phyloP scores from a whole-genome alignment of 2,797 vertebrate genomes.

The Acipenser transmontanus region DNA sequence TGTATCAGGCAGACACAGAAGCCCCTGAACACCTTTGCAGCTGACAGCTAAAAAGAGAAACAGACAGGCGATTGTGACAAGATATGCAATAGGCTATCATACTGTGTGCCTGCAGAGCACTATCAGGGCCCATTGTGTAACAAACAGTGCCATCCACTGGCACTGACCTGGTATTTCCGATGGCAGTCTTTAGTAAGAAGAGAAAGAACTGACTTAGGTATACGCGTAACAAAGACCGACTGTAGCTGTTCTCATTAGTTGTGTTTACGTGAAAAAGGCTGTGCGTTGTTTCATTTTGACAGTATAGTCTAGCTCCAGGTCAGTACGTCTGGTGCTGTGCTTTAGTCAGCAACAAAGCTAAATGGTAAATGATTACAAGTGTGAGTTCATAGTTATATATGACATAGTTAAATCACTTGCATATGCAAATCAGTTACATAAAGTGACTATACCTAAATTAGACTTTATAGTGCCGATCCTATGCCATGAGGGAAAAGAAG shows the following conservation, averaged over 20 bases:
- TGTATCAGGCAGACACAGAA: not conserved
- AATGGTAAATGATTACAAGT: constrained; percentile 25
- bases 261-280: too few species aligned
- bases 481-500: not conserved
- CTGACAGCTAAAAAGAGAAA: constrained; percentile 7
- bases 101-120: constrained; percentile 1
- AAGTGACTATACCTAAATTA: too few species aligned
- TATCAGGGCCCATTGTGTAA: constrained; percentile 19
- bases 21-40: not conserved
- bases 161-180: constrained; percentile 26
- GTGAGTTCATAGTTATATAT: constrained; percentile 4
- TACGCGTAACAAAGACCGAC: too few species aligned
- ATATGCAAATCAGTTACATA: too few species aligned
- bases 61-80: not conserved
- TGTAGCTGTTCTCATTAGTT: too few species aligned
- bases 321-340: too few species aligned
- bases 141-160: constrained; percentile 49
- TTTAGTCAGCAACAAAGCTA: too few species aligned
- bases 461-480: too few species aligned
- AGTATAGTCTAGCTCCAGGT: too few species aligned
- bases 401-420: too few species aligned
- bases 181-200: not conserved
- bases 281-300: too few species aligned
- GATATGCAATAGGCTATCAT: constrained; percentile 1
- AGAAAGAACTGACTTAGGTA: not conserved